These are phyloP conservation scores for Leptinotarsa tumamoca DNA, from an alignment of 2,888 invertebrate species.

Conservation along the genomic window DNA sequence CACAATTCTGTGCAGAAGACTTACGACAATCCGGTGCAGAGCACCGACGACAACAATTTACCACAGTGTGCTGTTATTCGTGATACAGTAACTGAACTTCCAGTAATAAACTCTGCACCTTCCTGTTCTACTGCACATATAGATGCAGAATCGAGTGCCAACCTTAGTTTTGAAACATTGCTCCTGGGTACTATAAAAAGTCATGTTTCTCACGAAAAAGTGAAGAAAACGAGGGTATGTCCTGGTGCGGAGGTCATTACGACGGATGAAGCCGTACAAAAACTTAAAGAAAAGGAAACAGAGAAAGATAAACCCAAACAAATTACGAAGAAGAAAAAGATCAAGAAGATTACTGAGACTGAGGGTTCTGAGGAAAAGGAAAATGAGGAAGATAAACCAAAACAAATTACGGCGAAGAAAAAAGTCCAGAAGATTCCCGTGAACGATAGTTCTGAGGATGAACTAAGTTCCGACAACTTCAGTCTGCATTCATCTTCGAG, in stretches of 20 bases:
- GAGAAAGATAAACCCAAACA: background rate
- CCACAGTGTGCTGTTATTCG: background rate
- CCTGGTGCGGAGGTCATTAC: background rate
- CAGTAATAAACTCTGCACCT: no score
- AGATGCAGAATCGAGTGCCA: constrained; percentile 1
- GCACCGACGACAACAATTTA: constrained; percentile 1
- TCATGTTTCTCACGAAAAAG: background rate
- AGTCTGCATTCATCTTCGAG: background rate
- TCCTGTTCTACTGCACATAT: background rate
- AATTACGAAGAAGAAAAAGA: background rate
- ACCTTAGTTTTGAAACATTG: background rate
- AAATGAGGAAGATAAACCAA: background rate
- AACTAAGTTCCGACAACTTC: background rate
- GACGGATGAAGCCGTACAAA: background rate
- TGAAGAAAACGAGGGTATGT: background rate
- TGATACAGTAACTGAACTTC: no score
- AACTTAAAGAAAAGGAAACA: background rate
- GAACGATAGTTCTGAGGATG: background rate
- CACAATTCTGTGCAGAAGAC: background rate
- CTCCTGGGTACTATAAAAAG: constrained; percentile 1
- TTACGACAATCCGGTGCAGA: constrained; percentile 1
- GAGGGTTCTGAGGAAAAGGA: background rate
- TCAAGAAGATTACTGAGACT: background rate
- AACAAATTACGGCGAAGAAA: background rate
- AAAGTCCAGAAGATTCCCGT: background rate